Conservation (phyloP, 2,113 vertebrate species). For the Trichechus manatus region DNA sequence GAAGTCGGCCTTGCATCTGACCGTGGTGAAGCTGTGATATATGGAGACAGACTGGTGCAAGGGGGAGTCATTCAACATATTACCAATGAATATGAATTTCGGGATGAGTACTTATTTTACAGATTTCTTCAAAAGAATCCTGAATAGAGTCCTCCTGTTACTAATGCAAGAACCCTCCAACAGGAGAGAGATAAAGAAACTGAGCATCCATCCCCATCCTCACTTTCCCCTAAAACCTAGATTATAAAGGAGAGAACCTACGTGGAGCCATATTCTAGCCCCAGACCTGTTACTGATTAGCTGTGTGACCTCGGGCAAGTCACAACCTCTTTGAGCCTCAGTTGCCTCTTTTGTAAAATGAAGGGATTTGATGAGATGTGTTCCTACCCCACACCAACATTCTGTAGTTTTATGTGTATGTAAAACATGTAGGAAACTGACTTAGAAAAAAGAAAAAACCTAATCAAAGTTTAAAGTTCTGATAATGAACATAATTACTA, state of each 20-base stretch:
- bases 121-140: slow-evolving; percentile 88
- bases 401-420: slow-evolving; percentile 9
- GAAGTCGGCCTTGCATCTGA: slow-evolving; percentile 94
- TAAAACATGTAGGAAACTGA: slow-evolving; percentile 50
- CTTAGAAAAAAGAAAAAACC: slow-evolving; percentile 27
- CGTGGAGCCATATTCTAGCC: slow-evolving; percentile 13
- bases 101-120: slow-evolving; percentile 93
- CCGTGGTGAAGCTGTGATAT: slow-evolving; percentile 93
- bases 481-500: slow-evolving; percentile 39
- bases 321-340: slow-evolving; percentile 26
- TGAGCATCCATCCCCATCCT: slow-evolving; percentile 56
- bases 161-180: slow-evolving; percentile 43
- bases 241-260: slow-evolving; percentile 13
- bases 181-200: slow-evolving; percentile 59
- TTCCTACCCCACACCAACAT: background rate
- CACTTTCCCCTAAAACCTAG: slow-evolving; percentile 51
- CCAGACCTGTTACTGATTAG: slow-evolving; percentile 19
- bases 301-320: slow-evolving; percentile 20
- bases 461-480: slow-evolving; percentile 52
- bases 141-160: slow-evolving; percentile 55
- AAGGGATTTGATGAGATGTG: background rate
- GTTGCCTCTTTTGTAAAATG: slow-evolving; percentile 52
- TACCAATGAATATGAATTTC: slow-evolving; percentile 91
- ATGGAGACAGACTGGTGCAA: slow-evolving; percentile 92
- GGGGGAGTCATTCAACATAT: slow-evolving; percentile 95